Percentiles rank a stretch among this genome's conserved stretches.
Conservation (phyloP, 2,797 vertebrate species). For the Propithecus deckenii region DNA sequence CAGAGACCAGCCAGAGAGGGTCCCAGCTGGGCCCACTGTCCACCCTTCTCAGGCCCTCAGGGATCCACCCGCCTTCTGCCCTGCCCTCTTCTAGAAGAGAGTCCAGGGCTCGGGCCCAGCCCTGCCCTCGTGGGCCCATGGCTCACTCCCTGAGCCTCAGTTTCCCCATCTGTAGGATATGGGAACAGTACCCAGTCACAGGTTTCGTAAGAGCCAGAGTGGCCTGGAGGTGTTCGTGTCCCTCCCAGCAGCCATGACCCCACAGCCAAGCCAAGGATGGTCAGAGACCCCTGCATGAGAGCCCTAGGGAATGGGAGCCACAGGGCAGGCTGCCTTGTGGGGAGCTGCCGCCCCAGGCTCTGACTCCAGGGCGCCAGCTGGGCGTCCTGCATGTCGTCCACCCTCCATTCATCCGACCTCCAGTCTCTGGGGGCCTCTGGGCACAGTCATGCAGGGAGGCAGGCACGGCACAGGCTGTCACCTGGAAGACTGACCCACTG, state of each 20-base stretch:
- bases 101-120: background rate
- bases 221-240: background rate
- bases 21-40: background rate
- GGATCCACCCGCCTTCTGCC: fast-evolving
- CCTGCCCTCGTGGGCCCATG: background rate
- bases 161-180: background rate
- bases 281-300: background rate
- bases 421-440: background rate
- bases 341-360: background rate
- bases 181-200: too few species aligned
- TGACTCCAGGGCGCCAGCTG: background rate
- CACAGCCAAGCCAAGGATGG: background rate
- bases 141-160: background rate
- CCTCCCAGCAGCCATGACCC: background rate
- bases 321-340: background rate
- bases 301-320: background rate
- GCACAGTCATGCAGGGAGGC: background rate
- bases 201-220: background rate
- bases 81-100: background rate
- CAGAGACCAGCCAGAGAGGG: background rate
- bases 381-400: fast-evolving
- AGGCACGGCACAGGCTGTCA: background rate
- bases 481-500: background rate
- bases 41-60: background rate
- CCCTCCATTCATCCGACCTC: fast-evolving